Evolutionary conservation across 2,888 invertebrate genomes (phyloP).

Genomic region (Gnatocerus cornutus): DNA sequence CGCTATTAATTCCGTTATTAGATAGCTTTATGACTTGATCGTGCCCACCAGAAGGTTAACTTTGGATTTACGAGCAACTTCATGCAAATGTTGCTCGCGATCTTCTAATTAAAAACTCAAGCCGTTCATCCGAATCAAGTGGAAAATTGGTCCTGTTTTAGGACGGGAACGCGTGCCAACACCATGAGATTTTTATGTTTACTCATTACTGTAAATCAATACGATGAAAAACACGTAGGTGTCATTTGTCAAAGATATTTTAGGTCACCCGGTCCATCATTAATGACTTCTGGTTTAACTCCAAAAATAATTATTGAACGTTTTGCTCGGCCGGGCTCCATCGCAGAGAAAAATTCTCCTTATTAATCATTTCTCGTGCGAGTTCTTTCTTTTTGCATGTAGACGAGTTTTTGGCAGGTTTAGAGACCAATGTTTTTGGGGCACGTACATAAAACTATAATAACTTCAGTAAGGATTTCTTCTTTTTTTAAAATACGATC

Average conservation of each 20-base stretch:
- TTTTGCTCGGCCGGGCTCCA: background rate
- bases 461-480: too few species aligned
- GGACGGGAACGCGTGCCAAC: background rate
- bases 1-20: constrained; percentile 28
- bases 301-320: constrained; percentile 20
- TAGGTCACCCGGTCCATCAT: constrained; percentile 15
- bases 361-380: background rate
- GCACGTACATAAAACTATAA: too few species aligned
- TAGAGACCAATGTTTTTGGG: too few species aligned
- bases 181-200: constrained; percentile 7
- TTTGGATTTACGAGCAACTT: constrained; percentile 20
- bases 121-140: background rate
- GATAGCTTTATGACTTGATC: constrained; percentile 30
- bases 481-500: too few species aligned
- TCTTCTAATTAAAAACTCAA: constrained; percentile 29
- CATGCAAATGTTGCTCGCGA: constrained; percentile 25
- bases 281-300: constrained; percentile 24
- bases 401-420: background rate
- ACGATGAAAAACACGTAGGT: constrained; percentile 1
- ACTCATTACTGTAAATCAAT: constrained; percentile 23
- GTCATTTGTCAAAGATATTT: constrained; percentile 22
- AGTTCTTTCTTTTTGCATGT: too few species aligned
- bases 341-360: background rate
- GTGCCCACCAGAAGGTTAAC: constrained; percentile 24
- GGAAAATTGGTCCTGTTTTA: constrained; percentile 13